Percentiles rank a stretch among this genome's conserved stretches.
phyloP scores from a whole-genome alignment of 1,140 invertebrate genomes.

The Sitodiplosis mosellana region DNA sequence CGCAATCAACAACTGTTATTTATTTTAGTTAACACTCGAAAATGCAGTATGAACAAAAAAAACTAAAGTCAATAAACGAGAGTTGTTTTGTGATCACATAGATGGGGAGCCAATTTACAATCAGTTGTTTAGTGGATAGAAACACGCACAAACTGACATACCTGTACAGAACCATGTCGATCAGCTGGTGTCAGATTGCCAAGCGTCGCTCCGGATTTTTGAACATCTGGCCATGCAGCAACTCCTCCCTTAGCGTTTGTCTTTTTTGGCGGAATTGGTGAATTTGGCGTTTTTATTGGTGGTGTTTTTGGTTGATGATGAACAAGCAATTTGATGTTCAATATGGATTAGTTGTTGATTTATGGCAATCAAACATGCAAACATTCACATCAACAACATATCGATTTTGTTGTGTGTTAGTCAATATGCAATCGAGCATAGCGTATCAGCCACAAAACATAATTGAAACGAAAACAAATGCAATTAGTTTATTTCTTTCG shows the following conservation, averaged over 20 bases:
- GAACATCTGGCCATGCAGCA: conserved; percentile 31
- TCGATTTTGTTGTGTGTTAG: not conserved
- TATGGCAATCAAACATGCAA: conserved; percentile 6
- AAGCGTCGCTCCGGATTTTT: conserved; percentile 29
- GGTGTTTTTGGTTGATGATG: not conserved
- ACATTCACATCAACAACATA: not conserved
- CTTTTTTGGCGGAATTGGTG: conserved; percentile 7
- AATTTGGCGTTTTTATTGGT: not conserved
- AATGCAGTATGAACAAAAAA: too few species aligned
- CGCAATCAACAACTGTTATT: too few species aligned
- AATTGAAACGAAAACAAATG: conserved; percentile 2
- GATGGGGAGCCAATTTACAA: too few species aligned
- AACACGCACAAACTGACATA: conserved; percentile 37
- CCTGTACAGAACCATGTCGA: conserved; percentile 86
- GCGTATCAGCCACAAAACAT: not conserved
- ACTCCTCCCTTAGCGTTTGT: conserved; percentile 27
- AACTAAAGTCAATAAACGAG: too few species aligned
- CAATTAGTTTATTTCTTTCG: conserved; percentile 12
- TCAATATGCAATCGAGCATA: not conserved
- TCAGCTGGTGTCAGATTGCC: conserved; percentile 76
- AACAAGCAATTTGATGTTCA: not conserved
- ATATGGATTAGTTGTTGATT: not conserved
- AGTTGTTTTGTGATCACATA: too few species aligned
- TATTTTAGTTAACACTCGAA: conserved; percentile 2
- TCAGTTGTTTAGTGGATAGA: too few species aligned